Evolutionary conservation across 2,888 invertebrate species (phyloP).

Genomic region (Luffia ferchaultella): DNA sequence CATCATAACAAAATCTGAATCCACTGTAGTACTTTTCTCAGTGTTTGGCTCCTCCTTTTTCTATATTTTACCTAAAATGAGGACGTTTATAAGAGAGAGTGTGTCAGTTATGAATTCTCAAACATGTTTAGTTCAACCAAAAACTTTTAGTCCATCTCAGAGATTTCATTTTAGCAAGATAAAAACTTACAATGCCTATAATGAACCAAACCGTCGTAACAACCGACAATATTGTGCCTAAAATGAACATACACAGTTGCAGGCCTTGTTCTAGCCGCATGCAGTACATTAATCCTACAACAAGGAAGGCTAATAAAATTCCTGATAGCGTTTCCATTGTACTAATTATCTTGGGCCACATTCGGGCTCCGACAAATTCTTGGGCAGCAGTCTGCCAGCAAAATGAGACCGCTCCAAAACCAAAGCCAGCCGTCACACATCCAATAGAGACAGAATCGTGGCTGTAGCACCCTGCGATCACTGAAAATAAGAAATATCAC

Average conservation of each 20-base stretch:
- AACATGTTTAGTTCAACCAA: conserved; percentile 8
- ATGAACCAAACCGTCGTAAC: conserved; percentile 38
- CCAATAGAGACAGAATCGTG: conserved; percentile 57
- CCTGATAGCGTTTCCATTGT: conserved; percentile 51
- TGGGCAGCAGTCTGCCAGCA: conserved; percentile 53
- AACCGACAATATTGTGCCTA: conserved; percentile 31
- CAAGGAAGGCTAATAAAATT: conserved; percentile 32
- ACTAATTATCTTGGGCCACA: conserved; percentile 56
- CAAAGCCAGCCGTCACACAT: conserved; percentile 55
- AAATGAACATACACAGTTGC: conserved; percentile 36
- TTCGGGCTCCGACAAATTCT: conserved; percentile 52
- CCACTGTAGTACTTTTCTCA: no score
- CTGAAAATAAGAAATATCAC: conserved; percentile 29
- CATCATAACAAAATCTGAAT: no score
- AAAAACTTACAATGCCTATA: conserved; percentile 33
- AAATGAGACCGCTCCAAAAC: conserved; percentile 52
- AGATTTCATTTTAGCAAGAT: conserved; percentile 34
- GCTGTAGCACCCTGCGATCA: conserved; percentile 38
- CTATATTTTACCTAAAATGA: no score
- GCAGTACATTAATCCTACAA: conserved; percentile 32
- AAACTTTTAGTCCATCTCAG: conserved; percentile 26
- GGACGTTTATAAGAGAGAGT: no score
- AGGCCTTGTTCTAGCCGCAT: conserved; percentile 26
- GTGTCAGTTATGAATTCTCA: no score
- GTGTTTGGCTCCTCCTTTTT: no score